Evolutionary conservation across 1,140 invertebrate genomes (phyloP).

Genomic region (Prorops nasuta): DNA sequence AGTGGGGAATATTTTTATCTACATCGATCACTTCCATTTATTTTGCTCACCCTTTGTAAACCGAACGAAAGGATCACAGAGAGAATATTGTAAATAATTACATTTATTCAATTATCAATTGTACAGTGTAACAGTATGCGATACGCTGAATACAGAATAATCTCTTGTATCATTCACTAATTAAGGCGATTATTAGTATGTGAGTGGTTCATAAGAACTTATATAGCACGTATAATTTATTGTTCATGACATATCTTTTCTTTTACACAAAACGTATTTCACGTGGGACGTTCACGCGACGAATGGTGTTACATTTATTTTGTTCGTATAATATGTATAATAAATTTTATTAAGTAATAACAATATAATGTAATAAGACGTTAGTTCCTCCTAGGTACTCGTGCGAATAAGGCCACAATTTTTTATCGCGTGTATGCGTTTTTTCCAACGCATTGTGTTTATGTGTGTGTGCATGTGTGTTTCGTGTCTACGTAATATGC

Average conservation of each 20-base stretch:
- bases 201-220: slow-evolving; percentile 46
- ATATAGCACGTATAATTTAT: slow-evolving; percentile 46
- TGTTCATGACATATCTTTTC: slow-evolving; percentile 32
- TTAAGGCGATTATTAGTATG: slow-evolving; percentile 53
- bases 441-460: slow-evolving; percentile 1
- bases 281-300: slow-evolving; percentile 7
- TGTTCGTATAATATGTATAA: slow-evolving; percentile 11
- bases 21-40: too few species aligned
- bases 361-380: slow-evolving; percentile 29
- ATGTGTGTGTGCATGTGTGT: slow-evolving; percentile 8
- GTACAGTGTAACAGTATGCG: slow-evolving; percentile 49
- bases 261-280: slow-evolving; percentile 21
- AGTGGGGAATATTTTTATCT: too few species aligned
- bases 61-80: too few species aligned
- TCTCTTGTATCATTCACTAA: slow-evolving; percentile 45
- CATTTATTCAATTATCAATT: slow-evolving; percentile 53
- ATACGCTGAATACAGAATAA: slow-evolving; percentile 49
- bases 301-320: slow-evolving; percentile 10
- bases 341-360: slow-evolving; percentile 27
- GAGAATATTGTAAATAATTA: slow-evolving; percentile 45
- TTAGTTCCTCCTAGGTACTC: slow-evolving; percentile 34
- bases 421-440: slow-evolving; percentile 21
- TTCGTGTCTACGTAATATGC: slow-evolving; percentile 14
- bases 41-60: too few species aligned
- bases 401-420: slow-evolving; percentile 44